phyloP scores from a whole-genome alignment of 2,113 vertebrate species.

The Cranoglanis bouderius region DNA sequence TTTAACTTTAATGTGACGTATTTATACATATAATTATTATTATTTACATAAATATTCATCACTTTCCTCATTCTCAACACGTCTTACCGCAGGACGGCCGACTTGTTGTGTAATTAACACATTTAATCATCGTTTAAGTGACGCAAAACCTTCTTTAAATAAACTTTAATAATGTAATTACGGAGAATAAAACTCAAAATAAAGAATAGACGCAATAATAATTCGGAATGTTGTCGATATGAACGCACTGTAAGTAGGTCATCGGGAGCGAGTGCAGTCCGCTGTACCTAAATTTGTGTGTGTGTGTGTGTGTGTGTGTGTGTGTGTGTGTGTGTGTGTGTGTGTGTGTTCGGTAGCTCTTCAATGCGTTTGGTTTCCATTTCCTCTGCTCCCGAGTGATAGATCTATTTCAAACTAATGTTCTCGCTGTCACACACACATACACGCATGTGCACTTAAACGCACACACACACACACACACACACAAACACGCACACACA shows the following conservation, averaged over 20 bases:
- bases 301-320: conserved; percentile 34
- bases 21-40: neutral
- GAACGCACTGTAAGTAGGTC: neutral
- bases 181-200: neutral
- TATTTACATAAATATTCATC: neutral
- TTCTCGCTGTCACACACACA: conserved; percentile 29
- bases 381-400: conserved; percentile 31
- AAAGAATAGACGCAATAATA: neutral
- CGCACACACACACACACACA: conserved; percentile 26
- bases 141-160: neutral
- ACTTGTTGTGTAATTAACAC: neutral
- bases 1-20: neutral
- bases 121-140: neutral
- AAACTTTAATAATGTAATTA: neutral
- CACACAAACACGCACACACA: conserved; percentile 27
- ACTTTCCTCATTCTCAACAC: neutral
- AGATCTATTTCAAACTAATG: conserved; percentile 40
- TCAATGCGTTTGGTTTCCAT: conserved; percentile 35
- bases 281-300: neutral
- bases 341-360: conserved; percentile 38
- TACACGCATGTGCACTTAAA: conserved; percentile 14
- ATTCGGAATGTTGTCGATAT: neutral
- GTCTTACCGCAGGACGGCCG: neutral
- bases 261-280: neutral
- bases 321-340: conserved; percentile 36